These are phyloP conservation scores for Pterocles gutturalis DNA, from an alignment of 2,113 vertebrate genomes.

Conservation along the genomic window DNA sequence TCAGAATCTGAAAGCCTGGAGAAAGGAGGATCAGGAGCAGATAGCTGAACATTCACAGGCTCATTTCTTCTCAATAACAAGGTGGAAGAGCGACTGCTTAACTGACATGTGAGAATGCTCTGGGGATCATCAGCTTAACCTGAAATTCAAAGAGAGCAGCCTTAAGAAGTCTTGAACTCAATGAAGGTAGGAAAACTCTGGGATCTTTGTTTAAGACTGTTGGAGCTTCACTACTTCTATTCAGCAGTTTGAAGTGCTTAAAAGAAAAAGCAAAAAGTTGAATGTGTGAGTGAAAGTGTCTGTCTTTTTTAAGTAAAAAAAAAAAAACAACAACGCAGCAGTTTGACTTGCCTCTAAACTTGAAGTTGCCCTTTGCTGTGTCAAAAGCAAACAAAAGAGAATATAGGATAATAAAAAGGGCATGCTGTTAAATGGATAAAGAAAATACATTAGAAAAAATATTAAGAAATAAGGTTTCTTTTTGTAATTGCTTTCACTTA, in stretches of 20 bases:
- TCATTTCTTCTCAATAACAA: fast-evolving
- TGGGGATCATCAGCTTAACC: fast-evolving
- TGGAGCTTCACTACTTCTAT: fast-evolving
- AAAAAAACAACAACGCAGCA: fast-evolving
- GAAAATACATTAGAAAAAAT: background rate
- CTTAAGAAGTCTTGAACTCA: background rate
- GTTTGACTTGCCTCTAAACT: background rate
- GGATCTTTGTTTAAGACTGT: background rate
- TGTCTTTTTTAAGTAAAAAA: background rate
- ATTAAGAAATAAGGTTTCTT: fast-evolving
- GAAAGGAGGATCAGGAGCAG: fast-evolving
- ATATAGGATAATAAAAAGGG: background rate
- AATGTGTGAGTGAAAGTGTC: background rate
- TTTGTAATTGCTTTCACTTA: background rate
- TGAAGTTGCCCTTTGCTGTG: background rate
- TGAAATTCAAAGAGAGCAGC: background rate
- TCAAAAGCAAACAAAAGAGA: background rate
- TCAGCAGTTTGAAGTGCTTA: background rate
- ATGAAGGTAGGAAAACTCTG: background rate
- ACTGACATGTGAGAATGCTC: background rate
- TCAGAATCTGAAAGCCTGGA: fast-evolving
- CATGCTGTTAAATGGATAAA: fast-evolving
- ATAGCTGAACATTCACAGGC: fast-evolving
- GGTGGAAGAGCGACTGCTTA: fast-evolving
- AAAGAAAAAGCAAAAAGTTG: background rate